A percentile compares a stretch with the other conserved stretches of the same genome.
These are phyloP conservation scores for Xestia ashworthii DNA, from an alignment of 2,888 invertebrate genomes.

Conservation along the genomic window DNA sequence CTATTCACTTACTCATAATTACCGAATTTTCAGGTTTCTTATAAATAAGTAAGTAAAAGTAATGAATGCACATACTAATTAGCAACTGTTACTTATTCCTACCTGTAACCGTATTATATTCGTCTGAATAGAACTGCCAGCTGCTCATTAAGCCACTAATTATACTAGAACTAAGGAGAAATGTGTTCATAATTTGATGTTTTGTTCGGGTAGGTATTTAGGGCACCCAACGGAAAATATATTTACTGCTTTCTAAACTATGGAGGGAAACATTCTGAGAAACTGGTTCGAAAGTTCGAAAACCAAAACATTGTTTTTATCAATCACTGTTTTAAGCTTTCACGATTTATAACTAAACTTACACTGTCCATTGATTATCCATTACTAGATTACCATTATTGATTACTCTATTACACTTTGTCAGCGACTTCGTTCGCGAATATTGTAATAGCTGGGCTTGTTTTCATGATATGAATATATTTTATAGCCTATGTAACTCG, in stretches of 20 bases:
- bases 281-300: no score
- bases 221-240: not conserved
- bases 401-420: no score
- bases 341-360: no score
- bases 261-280: not conserved
- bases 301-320: no score
- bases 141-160: slow-evolving; percentile 50
- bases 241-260: not conserved
- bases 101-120: slow-evolving; percentile 38
- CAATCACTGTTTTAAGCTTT: no score
- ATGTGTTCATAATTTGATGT: slow-evolving; percentile 23
- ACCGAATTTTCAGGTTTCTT: slow-evolving; percentile 1
- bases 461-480: no score
- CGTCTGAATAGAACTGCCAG: slow-evolving; percentile 46
- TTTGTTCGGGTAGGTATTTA: slow-evolving; percentile 3
- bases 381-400: no score
- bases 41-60: slow-evolving; percentile 8
- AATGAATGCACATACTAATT: slow-evolving; percentile 64
- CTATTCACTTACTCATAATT: not conserved
- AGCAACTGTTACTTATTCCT: slow-evolving; percentile 37
- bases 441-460: no score
- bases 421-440: no score
- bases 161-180: slow-evolving; percentile 34
- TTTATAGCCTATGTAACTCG: no score
- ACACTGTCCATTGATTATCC: no score